Conservation (phyloP, 1,140 invertebrate genomes). For the Condylostylus longicornis region DNA sequence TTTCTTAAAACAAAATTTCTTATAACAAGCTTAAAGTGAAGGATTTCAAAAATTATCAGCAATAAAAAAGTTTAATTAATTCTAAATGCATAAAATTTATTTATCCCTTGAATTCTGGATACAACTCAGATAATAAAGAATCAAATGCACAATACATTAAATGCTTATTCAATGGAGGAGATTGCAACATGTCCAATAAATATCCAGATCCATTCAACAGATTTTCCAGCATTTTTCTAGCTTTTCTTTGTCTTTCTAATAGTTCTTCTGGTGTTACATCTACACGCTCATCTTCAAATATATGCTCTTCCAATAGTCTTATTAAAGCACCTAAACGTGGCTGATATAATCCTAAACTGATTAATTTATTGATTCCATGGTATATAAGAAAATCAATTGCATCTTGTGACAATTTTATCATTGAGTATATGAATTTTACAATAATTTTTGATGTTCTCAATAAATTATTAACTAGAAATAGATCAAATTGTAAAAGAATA, state of each 20-base stretch:
- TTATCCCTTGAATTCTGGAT: slow-evolving; percentile 7
- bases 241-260: slow-evolving; percentile 1
- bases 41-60: no score
- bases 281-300: slow-evolving; percentile 1
- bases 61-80: no score
- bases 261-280: slow-evolving; percentile 1
- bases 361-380: slow-evolving; percentile 1
- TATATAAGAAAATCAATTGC: slow-evolving; percentile 1
- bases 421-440: neutral
- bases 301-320: slow-evolving; percentile 1
- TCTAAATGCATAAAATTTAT: no score
- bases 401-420: neutral
- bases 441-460: neutral
- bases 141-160: slow-evolving; percentile 7
- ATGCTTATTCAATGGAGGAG: slow-evolving; percentile 7
- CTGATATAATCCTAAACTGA: slow-evolving; percentile 3
- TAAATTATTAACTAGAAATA: neutral
- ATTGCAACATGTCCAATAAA: slow-evolving; percentile 1
- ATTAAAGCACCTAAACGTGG: slow-evolving; percentile 2
- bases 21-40: no score
- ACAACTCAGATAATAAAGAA: slow-evolving; percentile 4
- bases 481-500: neutral
- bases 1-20: no score
- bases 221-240: slow-evolving; percentile 1
- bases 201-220: neutral